phyloP scores from a whole-genome alignment of 2,888 invertebrate species.

The Chaetogeoica ovagalla region DNA sequence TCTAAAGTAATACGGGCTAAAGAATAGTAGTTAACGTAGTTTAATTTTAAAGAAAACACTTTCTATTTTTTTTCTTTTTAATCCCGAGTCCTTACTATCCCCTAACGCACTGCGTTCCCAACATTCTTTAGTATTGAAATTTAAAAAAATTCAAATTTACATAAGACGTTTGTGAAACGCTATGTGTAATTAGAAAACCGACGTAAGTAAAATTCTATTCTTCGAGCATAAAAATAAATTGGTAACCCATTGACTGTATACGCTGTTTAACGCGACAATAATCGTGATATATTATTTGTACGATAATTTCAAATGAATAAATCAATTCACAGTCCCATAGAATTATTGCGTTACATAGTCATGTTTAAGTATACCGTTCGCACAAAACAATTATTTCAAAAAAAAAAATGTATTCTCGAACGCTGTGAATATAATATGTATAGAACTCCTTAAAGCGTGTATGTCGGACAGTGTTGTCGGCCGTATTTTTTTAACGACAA shows the following conservation, averaged over 20 bases:
- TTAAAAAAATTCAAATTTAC: slow-evolving; percentile 7
- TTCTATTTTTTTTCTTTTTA: neutral
- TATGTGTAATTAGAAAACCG: neutral
- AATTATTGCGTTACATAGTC: too few species aligned
- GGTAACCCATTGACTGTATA: neutral
- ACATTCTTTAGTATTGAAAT: neutral
- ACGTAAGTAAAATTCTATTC: slow-evolving; percentile 1
- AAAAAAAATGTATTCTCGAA: too few species aligned
- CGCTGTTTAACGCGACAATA: neutral
- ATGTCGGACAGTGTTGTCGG: too few species aligned
- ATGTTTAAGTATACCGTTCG: too few species aligned
- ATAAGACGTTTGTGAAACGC: neutral
- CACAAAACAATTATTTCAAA: too few species aligned
- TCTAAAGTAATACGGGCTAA: neutral
- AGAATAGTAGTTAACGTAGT: neutral
- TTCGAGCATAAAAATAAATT: neutral
- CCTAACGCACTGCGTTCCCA: neutral
- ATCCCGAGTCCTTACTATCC: neutral
- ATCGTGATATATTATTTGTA: neutral
- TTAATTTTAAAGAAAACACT: slow-evolving; percentile 3
- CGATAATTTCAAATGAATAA: too few species aligned
- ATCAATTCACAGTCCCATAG: too few species aligned
- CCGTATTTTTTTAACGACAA: too few species aligned
- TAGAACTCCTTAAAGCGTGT: too few species aligned
- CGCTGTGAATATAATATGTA: too few species aligned